Percentiles rank a stretch among this genome's conserved stretches.
These are phyloP conservation scores for Bombylius major DNA, from an alignment of 2,888 invertebrate genomes.

Conservation along the genomic window DNA sequence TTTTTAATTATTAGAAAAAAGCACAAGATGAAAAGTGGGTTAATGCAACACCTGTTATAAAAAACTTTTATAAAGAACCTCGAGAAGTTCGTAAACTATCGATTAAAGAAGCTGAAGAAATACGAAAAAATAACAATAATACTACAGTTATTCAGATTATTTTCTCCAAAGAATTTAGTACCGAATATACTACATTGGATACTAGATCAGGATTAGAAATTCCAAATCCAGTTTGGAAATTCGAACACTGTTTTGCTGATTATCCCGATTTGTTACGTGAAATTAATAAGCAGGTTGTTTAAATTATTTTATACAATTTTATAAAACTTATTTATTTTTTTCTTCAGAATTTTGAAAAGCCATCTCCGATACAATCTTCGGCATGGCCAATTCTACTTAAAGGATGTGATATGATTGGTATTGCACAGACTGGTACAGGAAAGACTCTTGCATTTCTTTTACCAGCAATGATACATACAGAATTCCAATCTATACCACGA, in stretches of 20 bases:
- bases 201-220: constrained; percentile 14
- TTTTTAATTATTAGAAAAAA: constrained; percentile 34
- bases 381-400: constrained; percentile 87
- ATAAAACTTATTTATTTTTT: not conserved
- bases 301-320: not conserved
- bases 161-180: constrained; percentile 37
- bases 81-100: constrained; percentile 54
- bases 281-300: constrained; percentile 51
- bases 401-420: constrained; percentile 90
- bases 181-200: not conserved
- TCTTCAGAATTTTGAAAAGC: constrained; percentile 51
- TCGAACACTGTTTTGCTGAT: constrained; percentile 67
- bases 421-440: constrained; percentile 90
- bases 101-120: constrained; percentile 46
- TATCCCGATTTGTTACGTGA: constrained; percentile 76
- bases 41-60: constrained; percentile 53
- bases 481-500: constrained; percentile 64
- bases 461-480: constrained; percentile 88
- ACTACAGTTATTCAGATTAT: constrained; percentile 42
- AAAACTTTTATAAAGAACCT: constrained; percentile 74
- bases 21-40: constrained; percentile 48
- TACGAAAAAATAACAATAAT: constrained; percentile 55
- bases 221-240: constrained; percentile 43
- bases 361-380: constrained; percentile 86
- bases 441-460: constrained; percentile 90